These are phyloP conservation scores for Leucopsar rothschildi DNA, from an alignment of 2,113 vertebrate species.

Conservation along the genomic window DNA sequence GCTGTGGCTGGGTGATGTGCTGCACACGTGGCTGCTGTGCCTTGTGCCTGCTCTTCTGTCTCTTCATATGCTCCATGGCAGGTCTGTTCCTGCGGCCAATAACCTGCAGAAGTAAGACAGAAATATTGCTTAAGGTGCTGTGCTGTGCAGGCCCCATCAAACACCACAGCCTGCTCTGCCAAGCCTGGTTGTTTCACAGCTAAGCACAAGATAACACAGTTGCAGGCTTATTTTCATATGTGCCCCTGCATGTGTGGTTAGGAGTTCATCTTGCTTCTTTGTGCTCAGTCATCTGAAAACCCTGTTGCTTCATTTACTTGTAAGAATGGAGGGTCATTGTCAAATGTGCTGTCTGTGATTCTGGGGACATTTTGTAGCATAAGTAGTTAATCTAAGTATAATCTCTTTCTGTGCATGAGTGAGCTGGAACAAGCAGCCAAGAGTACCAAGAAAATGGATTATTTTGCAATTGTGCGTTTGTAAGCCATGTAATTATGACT, in stretches of 20 bases:
- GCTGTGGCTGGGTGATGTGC: neutral
- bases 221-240: neutral
- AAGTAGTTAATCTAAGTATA: neutral
- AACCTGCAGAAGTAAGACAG: neutral
- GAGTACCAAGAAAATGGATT: neutral
- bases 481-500: neutral
- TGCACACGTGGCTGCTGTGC: neutral
- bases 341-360: neutral
- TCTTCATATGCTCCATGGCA: neutral
- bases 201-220: neutral
- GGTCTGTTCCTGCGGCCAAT: neutral
- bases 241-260: neutral
- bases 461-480: neutral
- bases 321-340: neutral
- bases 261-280: neutral
- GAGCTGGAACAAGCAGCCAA: neutral
- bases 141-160: neutral
- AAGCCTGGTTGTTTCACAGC: neutral
- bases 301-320: neutral
- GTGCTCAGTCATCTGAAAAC: neutral
- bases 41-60: neutral
- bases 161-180: neutral
- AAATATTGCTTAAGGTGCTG: neutral
- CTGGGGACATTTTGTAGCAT: neutral
- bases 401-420: neutral